Conservation (phyloP, 2,113 vertebrate species). For the Bucco capensis region DNA sequence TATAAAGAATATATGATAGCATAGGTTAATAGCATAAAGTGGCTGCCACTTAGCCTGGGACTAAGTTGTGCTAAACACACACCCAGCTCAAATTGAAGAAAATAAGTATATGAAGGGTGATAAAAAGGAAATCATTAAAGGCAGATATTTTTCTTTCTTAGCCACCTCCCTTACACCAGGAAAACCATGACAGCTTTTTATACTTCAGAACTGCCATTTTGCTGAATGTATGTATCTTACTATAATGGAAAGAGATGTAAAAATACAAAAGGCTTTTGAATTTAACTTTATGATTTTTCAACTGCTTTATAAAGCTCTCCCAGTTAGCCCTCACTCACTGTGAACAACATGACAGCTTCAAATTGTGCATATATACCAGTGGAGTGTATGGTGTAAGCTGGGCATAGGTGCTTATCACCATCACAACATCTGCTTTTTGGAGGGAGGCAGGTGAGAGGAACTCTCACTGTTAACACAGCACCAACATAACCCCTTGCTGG, state of each 20-base stretch:
- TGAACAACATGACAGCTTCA: neutral
- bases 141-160: neutral
- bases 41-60: neutral
- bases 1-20: neutral
- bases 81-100: neutral
- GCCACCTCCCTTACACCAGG: neutral
- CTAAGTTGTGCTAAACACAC: neutral
- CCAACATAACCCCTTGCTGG: fast-evolving
- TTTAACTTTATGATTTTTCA: neutral
- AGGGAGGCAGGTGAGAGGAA: neutral
- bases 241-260: neutral
- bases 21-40: neutral
- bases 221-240: neutral
- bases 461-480: neutral
- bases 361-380: fast-evolving
- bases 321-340: neutral
- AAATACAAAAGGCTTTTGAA: neutral
- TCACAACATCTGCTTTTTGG: fast-evolving
- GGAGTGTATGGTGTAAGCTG: fast-evolving
- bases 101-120: neutral
- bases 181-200: neutral
- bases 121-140: too few species aligned
- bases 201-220: neutral
- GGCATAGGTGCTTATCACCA: fast-evolving
- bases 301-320: neutral